phyloP scores from a whole-genome alignment of 2,888 invertebrate genomes.

The Dicranocentrus wangi region DNA sequence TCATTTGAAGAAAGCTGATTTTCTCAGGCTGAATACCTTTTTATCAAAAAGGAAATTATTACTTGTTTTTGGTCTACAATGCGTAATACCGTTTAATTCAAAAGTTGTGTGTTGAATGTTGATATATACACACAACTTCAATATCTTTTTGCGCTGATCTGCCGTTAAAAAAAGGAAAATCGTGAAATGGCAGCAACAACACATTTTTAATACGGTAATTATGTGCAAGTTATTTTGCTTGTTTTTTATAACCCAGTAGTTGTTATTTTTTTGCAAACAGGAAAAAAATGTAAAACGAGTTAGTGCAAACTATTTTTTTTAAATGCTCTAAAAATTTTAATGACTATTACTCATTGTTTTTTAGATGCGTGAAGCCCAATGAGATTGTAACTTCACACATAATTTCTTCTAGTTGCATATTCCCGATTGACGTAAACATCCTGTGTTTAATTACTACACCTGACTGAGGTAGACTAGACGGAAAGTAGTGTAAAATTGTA shows the following conservation, averaged over 20 bases:
- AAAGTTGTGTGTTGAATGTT: too few species aligned
- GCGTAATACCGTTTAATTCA: background rate
- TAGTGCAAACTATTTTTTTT: background rate
- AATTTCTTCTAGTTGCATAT: slow-evolving; percentile 21
- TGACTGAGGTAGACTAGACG: background rate
- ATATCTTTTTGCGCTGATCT: too few species aligned
- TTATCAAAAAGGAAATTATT: slow-evolving; percentile 23
- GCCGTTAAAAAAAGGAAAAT: too few species aligned
- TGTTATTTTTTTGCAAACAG: too few species aligned
- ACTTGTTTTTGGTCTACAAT: too few species aligned
- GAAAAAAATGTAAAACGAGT: background rate
- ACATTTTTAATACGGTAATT: too few species aligned
- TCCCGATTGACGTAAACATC: slow-evolving; percentile 45
- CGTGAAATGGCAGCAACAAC: too few species aligned
- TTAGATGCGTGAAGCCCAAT: too few species aligned
- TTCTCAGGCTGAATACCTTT: background rate
- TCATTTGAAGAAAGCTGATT: slow-evolving; percentile 32
- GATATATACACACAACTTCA: too few species aligned
- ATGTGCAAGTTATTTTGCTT: too few species aligned
- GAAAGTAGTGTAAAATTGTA: slow-evolving; percentile 9
- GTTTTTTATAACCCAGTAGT: too few species aligned
- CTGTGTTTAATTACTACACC: slow-evolving; percentile 43
- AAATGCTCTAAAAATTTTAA: background rate
- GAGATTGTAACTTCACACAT: slow-evolving; percentile 27
- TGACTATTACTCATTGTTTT: background rate